Evolutionary conservation across 2,888 invertebrate genomes (phyloP).

Genomic region (Trachelus iudaicus): DNA sequence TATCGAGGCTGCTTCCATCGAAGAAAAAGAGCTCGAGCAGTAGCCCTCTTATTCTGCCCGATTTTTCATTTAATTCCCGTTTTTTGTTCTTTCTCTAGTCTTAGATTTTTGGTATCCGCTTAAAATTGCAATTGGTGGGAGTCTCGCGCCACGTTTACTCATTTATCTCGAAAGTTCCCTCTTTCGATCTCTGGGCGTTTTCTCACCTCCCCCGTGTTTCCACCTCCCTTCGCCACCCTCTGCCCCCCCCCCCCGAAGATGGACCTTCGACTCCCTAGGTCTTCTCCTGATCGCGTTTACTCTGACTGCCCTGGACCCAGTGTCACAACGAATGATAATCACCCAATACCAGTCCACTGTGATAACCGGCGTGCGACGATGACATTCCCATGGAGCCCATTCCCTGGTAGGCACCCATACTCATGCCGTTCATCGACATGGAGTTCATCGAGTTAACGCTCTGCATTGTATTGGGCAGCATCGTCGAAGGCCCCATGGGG

Average conservation of each 20-base stretch:
- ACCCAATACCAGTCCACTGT: conserved; percentile 61
- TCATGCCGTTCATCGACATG: conserved; percentile 64
- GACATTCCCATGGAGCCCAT: conserved; percentile 64
- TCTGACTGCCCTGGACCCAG: conserved; percentile 58
- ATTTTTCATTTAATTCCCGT: background rate
- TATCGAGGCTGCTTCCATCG: too few relatives aligned
- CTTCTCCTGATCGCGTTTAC: conserved; percentile 60
- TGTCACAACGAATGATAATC: conserved; percentile 65
- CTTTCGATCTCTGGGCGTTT: too few relatives aligned
- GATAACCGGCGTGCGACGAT: conserved; percentile 57
- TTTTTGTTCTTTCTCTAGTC: background rate
- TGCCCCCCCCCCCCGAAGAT: background rate
- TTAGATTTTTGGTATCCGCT: conserved; percentile 11
- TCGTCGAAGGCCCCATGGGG: conserved; percentile 61
- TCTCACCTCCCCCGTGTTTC: background rate
- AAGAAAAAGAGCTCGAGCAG: too few relatives aligned
- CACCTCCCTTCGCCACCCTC: too few relatives aligned
- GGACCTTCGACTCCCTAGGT: conserved; percentile 24
- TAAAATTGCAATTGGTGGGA: conserved; percentile 4
- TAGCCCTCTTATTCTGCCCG: too few relatives aligned
- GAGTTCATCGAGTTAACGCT: conserved; percentile 62
- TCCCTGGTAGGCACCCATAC: conserved; percentile 61
- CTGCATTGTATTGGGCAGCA: conserved; percentile 62
- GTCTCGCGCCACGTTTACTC: too few relatives aligned
- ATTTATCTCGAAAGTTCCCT: too few relatives aligned